These are phyloP conservation scores for Dolichoris vasculosae DNA, from an alignment of 1,140 invertebrate genomes.

Conservation along the genomic window DNA sequence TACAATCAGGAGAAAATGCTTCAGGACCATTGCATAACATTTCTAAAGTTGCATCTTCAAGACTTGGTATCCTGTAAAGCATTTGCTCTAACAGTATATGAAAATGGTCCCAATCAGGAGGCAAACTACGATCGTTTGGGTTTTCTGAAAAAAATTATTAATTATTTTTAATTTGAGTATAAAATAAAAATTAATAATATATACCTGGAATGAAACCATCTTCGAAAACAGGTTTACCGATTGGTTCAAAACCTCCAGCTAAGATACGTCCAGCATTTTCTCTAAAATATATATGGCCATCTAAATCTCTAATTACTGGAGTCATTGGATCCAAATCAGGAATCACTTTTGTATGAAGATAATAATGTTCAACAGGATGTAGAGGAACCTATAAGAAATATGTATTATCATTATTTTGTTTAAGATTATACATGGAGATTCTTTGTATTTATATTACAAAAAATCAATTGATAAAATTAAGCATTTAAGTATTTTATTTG, in stretches of 20 bases:
- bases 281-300: constrained; percentile 91
- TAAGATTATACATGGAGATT: background rate
- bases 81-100: constrained; percentile 90
- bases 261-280: constrained; percentile 87
- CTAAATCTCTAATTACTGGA: constrained; percentile 92
- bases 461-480: background rate
- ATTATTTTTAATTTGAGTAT: constrained; percentile 31
- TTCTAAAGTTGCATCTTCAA: constrained; percentile 83
- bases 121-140: constrained; percentile 78
- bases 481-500: background rate
- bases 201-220: constrained; percentile 80
- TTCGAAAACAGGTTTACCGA: constrained; percentile 92
- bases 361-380: constrained; percentile 95
- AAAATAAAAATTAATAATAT: constrained; percentile 4
- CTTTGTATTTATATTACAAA: background rate
- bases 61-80: constrained; percentile 86
- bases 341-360: constrained; percentile 90
- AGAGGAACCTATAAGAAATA: constrained; percentile 82
- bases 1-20: constrained; percentile 94
- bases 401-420: constrained; percentile 14
- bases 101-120: constrained; percentile 97
- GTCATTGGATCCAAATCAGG: constrained; percentile 81
- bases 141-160: constrained; percentile 62
- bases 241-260: constrained; percentile 90
- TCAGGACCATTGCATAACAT: constrained; percentile 91